A percentile compares a stretch with the other conserved stretches of the same genome.
These are phyloP conservation scores for Channa argus DNA, from an alignment of 2,113 vertebrate species.

Conservation along the genomic window DNA sequence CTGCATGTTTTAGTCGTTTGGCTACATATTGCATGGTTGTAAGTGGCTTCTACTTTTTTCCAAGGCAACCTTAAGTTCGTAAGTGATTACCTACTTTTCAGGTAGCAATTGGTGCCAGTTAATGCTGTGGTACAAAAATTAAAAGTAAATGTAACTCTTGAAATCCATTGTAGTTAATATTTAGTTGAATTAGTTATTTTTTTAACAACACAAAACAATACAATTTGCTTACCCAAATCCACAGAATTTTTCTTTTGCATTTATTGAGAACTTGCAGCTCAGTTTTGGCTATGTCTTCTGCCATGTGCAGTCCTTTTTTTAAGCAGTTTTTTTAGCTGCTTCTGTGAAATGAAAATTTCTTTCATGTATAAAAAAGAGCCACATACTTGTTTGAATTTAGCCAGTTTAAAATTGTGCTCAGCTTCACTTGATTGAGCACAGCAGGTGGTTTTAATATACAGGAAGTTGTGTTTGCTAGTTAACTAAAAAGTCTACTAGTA, in stretches of 20 bases:
- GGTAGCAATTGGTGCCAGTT: background rate
- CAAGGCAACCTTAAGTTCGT: background rate
- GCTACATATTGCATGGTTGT: background rate
- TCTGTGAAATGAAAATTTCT: background rate
- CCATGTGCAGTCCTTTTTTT: too few species aligned
- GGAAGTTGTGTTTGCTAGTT: background rate
- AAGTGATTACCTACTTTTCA: background rate
- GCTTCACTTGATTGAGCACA: background rate
- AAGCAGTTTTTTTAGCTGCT: background rate
- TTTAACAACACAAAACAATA: too few species aligned
- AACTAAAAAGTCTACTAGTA: background rate
- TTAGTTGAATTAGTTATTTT: too few species aligned
- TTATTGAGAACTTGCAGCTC: too few species aligned
- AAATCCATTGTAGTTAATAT: background rate
- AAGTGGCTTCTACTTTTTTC: background rate
- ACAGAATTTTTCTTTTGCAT: too few species aligned
- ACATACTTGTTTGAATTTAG: background rate
- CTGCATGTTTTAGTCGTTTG: background rate
- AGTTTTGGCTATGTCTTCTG: too few species aligned
- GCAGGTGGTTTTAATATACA: background rate
- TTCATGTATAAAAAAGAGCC: background rate
- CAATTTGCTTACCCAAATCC: too few species aligned
- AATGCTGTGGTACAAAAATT: background rate
- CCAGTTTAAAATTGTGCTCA: background rate
- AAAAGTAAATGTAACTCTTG: background rate